Evolutionary conservation across 2,888 invertebrate genomes (phyloP).

Genomic region (Labia minor): DNA sequence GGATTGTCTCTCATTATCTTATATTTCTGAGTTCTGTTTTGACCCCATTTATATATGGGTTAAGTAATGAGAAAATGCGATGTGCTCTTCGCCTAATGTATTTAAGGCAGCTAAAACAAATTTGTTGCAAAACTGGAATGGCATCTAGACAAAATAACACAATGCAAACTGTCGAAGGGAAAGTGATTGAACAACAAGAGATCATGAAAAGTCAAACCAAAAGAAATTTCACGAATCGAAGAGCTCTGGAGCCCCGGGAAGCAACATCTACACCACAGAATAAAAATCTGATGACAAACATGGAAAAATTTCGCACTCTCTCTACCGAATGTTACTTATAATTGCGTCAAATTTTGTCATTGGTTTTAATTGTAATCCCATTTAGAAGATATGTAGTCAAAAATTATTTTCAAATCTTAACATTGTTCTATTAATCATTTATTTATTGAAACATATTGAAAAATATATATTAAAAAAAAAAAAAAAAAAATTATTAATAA

Average conservation of each 20-base stretch:
- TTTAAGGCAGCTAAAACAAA: not conserved
- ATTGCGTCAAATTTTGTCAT: no score
- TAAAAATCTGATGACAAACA: conserved; percentile 8
- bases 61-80: conserved; percentile 57
- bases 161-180: no score
- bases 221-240: not conserved
- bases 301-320: not conserved
- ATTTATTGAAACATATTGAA: no score
- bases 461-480: no score
- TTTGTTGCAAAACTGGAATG: no score
- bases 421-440: no score
- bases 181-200: not conserved
- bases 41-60: conserved; percentile 67
- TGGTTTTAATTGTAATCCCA: no score
- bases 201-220: not conserved
- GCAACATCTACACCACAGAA: conserved; percentile 16
- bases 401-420: no score
- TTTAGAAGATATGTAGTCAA: no score
- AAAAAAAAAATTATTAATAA: no score
- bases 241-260: not conserved
- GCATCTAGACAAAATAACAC: no score
- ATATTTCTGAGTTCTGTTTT: conserved; percentile 61
- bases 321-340: conserved; percentile 20
- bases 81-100: conserved; percentile 43
- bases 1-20: conserved; percentile 57